Conservation (phyloP, 2,888 invertebrate genomes). For the Agrotis ipsilon region DNA sequence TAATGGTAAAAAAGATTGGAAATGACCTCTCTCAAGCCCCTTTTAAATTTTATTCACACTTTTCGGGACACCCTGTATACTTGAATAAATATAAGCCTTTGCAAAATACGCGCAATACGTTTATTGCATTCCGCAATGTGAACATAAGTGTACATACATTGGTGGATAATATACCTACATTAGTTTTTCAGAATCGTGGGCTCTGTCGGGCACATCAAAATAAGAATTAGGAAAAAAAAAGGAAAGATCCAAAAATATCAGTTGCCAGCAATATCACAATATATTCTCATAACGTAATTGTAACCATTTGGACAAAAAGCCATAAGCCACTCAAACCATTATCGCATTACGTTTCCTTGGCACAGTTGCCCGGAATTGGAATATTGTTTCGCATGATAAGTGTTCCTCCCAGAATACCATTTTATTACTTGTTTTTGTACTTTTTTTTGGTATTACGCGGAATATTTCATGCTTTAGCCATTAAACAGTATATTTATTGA, state of each 20-base stretch:
- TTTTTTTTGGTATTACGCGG: not conserved
- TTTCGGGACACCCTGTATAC: too few species aligned
- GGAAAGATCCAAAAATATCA: not conserved
- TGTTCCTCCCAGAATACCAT: slow-evolving; percentile 6
- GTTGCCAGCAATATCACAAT: not conserved
- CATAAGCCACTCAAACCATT: slow-evolving; percentile 6
- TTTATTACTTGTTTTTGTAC: not conserved
- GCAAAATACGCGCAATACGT: too few species aligned
- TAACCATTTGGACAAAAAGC: slow-evolving; percentile 2
- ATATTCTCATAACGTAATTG: not conserved
- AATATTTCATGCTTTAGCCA: not conserved
- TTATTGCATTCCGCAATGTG: too few species aligned
- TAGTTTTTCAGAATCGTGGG: too few species aligned
- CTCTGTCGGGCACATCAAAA: too few species aligned
- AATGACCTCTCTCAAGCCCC: too few species aligned
- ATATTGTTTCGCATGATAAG: slow-evolving; percentile 4
- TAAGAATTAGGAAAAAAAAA: too few species aligned
- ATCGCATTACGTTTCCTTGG: slow-evolving; percentile 13
- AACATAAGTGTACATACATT: too few species aligned
- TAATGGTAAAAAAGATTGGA: too few species aligned
- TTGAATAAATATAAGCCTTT: too few species aligned
- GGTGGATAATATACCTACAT: too few species aligned
- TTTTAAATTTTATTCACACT: too few species aligned
- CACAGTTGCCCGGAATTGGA: not conserved
- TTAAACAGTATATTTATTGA: not conserved